Conservation (phyloP, 2,888 invertebrate species). For the Frankliniella fusca region DNA sequence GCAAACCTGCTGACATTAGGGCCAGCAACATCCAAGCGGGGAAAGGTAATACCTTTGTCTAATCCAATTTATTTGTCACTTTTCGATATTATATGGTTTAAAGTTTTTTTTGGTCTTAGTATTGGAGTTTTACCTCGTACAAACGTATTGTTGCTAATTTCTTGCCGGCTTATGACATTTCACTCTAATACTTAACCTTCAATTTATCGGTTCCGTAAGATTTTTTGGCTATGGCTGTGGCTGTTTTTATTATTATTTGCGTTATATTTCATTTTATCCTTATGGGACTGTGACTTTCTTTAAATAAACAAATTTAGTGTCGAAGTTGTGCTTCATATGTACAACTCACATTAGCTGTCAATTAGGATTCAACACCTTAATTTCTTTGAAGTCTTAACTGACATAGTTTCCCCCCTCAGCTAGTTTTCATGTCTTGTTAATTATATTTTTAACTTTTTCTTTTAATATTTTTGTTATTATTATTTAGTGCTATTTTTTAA, state of each 20-base stretch:
- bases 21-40: slow-evolving; percentile 95
- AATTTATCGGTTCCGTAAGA: neutral
- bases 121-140: slow-evolving; percentile 27
- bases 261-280: slow-evolving; percentile 5
- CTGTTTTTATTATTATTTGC: neutral
- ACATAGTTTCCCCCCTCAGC: too few relatives aligned
- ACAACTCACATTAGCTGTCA: too few relatives aligned
- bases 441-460: too few relatives aligned
- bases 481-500: neutral
- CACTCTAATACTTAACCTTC: neutral
- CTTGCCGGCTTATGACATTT: neutral
- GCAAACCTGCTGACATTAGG: slow-evolving; percentile 91
- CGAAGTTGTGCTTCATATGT: too few relatives aligned
- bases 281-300: neutral
- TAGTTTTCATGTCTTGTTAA: too few relatives aligned
- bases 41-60: slow-evolving; percentile 66
- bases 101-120: slow-evolving; percentile 6
- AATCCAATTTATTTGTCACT: neutral
- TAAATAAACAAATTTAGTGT: neutral
- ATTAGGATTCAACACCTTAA: too few relatives aligned
- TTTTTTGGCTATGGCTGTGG: neutral
- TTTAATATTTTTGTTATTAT: too few relatives aligned
- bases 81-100: neutral
- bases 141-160: neutral
- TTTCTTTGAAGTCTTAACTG: too few relatives aligned